Evolutionary conservation across 1,140 invertebrate genomes (phyloP), one percentile per base, ranked within the genome.

Genomic region (Danaus melanippus): DNA sequence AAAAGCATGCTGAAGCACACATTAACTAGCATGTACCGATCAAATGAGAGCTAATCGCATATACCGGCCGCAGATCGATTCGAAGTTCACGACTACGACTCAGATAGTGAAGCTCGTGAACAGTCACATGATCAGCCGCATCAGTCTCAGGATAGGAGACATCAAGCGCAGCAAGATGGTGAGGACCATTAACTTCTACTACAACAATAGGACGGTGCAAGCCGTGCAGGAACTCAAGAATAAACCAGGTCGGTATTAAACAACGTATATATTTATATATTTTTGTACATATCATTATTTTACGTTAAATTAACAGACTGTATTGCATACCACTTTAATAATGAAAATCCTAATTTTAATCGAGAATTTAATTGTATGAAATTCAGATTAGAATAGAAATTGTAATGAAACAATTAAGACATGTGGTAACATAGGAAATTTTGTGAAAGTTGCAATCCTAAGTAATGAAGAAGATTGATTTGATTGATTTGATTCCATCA

Each of bases 151-250:
- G 45, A 96, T 99, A 64, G 95, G 93, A 10, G 98, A 99, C 87
- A 88, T 99, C 42, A 99, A 99, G 81, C 91, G 96, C 60, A 96
- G 95, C 9, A 98, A 99, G 89, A 99, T 99, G 97, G 97, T 99
- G 56, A 91, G 96, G 49, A 95, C 95, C 1, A 94, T 99, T 62
- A 98, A 97, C 79, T 94, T 99, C 56, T 98, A 97, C 80, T 99
- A 99, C 88, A 99, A 98, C 76, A 98, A 98, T 84, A 90, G 97
- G 45, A 94, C 92, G 50, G 97, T 98, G 0, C 97, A 98, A 77
- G 96, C 96, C 10, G 97, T 98, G 3, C 97, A 99, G 15, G 98
- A 99, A 82, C 88, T 99, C 1, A 98, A 98, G 86, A 99, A 99
- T 83, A 96, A 95, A 84, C 95, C 93, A n/a, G 88, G 85, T 88